A percentile compares a stretch with the other conserved stretches of the same genome.
phyloP scores from a whole-genome alignment of 1,140 invertebrate species.

The Diorhabda carinulata region DNA sequence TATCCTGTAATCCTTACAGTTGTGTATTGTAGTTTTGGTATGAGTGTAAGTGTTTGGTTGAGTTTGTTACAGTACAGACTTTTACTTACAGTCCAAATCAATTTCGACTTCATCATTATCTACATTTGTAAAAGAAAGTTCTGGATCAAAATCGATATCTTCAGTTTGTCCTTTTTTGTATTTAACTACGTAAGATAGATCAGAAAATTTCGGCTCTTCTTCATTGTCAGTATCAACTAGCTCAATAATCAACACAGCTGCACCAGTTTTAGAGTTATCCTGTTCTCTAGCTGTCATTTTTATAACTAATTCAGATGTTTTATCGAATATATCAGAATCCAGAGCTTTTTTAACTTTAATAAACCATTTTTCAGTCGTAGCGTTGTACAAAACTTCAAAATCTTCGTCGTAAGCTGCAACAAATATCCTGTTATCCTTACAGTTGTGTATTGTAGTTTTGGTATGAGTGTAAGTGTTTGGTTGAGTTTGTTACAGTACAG shows the following conservation, averaged over 20 bases:
- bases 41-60: too few species aligned
- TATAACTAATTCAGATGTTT: constrained; percentile 12
- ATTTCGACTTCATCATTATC: not conserved
- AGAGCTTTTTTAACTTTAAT: not conserved
- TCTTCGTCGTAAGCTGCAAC: too few species aligned
- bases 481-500: too few species aligned
- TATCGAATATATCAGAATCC: constrained; percentile 4
- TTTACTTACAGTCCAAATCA: not conserved
- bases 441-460: too few species aligned
- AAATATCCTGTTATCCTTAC: too few species aligned
- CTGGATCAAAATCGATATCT: not conserved
- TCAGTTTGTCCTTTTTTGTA: constrained; percentile 2
- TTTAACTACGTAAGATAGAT: constrained; percentile 15
- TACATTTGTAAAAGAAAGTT: not conserved
- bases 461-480: too few species aligned
- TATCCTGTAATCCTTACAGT: too few species aligned
- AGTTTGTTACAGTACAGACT: too few species aligned
- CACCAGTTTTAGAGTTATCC: constrained; percentile 1
- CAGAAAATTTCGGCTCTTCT: constrained; percentile 8
- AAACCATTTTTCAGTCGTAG: too few species aligned
- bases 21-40: too few species aligned
- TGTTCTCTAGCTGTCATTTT: constrained; percentile 19
- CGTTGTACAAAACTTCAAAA: too few species aligned
- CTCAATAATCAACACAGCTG: constrained; percentile 22
- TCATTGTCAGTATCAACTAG: not conserved